Evolutionary conservation across 2,888 invertebrate genomes (phyloP).

Genomic region (Tridacna gigas): DNA sequence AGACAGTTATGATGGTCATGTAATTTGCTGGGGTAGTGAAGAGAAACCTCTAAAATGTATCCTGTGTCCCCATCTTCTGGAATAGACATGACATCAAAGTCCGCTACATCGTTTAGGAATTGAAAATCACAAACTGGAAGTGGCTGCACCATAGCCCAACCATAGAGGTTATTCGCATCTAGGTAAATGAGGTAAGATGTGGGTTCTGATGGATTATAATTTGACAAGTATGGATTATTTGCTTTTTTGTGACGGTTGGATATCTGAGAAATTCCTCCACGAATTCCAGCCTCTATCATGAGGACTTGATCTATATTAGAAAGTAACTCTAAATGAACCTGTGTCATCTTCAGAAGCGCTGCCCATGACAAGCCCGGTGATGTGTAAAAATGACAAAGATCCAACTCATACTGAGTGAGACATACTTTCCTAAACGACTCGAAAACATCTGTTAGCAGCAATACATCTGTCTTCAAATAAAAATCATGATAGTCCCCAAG

Average conservation of each 20-base stretch:
- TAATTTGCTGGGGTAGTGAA: conserved; percentile 23
- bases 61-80: conserved; percentile 7
- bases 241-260: conserved; percentile 42
- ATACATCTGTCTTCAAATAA: too few species aligned
- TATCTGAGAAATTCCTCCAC: conserved; percentile 48
- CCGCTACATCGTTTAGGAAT: conserved; percentile 52
- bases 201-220: conserved; percentile 54
- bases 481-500: conserved; percentile 48
- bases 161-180: conserved; percentile 44
- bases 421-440: conserved; percentile 41
- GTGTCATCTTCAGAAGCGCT: conserved; percentile 41
- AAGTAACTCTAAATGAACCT: conserved; percentile 41
- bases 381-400: conserved; percentile 50
- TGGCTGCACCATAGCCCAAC: conserved; percentile 70
- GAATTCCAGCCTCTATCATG: conserved; percentile 26
- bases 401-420: conserved; percentile 38
- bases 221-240: conserved; percentile 48
- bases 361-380: too few species aligned
- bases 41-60: conserved; percentile 34
- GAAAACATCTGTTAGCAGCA: conserved; percentile 47
- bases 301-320: conserved; percentile 37
- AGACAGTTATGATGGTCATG: conserved; percentile 28
- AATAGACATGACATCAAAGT: conserved; percentile 15
- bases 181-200: conserved; percentile 59
- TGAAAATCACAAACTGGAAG: conserved; percentile 66